phyloP scores from a whole-genome alignment of 1,140 invertebrate genomes.

The Drosophila lacteicornis region DNA sequence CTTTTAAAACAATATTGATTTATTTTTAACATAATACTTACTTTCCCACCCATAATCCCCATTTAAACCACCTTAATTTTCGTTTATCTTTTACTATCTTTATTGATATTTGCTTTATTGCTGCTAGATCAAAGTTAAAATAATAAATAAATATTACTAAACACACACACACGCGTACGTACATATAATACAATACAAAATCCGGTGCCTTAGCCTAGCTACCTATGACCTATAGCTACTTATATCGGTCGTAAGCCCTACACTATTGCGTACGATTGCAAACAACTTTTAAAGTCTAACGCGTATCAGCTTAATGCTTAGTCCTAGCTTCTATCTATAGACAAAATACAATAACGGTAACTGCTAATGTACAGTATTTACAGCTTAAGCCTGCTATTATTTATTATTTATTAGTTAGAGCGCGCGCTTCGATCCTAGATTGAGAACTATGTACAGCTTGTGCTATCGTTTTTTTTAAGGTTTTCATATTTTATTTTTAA shows the following conservation, averaged over 20 bases:
- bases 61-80: neutral
- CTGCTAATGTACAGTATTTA: conserved; percentile 77
- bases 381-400: conserved; percentile 49
- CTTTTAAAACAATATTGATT: no score
- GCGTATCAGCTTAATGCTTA: conserved; percentile 18
- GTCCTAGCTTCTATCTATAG: conserved; percentile 40
- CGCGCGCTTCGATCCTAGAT: conserved; percentile 23
- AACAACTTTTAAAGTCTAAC: conserved; percentile 70
- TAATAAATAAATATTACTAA: conserved; percentile 80
- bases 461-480: conserved; percentile 16
- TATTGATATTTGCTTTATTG: conserved; percentile 73
- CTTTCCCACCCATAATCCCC: no score
- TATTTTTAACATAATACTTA: neutral
- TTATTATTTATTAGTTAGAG: conserved; percentile 13
- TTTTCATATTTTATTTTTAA: neutral
- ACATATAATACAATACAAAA: conserved; percentile 53
- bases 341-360: conserved; percentile 81
- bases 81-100: conserved; percentile 57
- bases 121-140: conserved; percentile 73
- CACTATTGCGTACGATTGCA: conserved; percentile 55
- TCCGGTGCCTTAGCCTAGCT: conserved; percentile 41
- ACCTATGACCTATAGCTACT: conserved; percentile 25
- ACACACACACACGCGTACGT: conserved; percentile 36
- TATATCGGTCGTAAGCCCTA: conserved; percentile 10
- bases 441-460: conserved; percentile 67